phyloP scores from a whole-genome alignment of 2,113 vertebrate species.

The Gallinago media region DNA sequence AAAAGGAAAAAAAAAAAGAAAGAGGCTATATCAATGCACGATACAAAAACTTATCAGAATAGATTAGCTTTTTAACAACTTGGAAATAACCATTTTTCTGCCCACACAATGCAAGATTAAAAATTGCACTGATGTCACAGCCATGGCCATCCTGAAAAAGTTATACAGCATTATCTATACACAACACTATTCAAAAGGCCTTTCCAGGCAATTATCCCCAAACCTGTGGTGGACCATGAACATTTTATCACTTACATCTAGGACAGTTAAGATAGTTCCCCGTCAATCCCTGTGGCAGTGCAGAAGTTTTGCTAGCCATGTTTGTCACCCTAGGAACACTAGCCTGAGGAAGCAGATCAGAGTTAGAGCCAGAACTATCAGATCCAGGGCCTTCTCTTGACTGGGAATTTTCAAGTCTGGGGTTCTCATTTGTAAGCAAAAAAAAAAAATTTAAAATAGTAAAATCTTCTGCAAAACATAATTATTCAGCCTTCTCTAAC shows the following conservation, averaged over 20 bases:
- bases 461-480: not conserved
- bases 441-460: not conserved
- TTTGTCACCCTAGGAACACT: not conserved
- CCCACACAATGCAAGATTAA: constrained; percentile 26
- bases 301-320: not conserved
- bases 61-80: constrained; percentile 63
- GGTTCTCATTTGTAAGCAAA: not conserved
- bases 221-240: not conserved
- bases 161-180: not conserved
- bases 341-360: not conserved
- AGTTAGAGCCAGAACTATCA: not conserved
- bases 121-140: constrained; percentile 16
- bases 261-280: not conserved
- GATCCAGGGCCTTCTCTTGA: not conserved
- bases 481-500: not conserved
- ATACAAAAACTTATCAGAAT: constrained; percentile 60
- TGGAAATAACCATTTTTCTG: constrained; percentile 60
- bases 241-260: not conserved
- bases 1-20: constrained; percentile 18
- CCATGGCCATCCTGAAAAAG: not conserved
- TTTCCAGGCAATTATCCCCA: not conserved
- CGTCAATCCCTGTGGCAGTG: not conserved
- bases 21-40: constrained; percentile 50
- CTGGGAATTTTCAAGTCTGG: not conserved
- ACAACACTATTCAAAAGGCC: not conserved